phyloP scores from a whole-genome alignment of 2,113 vertebrate species.

The Chrysemys picta region DNA sequence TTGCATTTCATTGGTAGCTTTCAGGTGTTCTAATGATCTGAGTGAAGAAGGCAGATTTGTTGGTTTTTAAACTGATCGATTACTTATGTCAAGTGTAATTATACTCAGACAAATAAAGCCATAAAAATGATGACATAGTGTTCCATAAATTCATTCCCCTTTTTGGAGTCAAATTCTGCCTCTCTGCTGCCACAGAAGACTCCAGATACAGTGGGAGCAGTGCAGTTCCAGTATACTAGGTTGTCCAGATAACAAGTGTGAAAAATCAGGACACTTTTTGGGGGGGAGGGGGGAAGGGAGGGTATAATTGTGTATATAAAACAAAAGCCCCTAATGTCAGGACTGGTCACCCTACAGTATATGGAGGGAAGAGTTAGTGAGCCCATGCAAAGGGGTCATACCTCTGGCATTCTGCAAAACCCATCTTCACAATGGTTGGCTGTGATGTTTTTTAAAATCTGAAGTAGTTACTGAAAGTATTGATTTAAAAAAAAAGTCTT shows the following conservation, averaged over 20 bases:
- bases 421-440: background rate
- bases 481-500: background rate
- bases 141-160: background rate
- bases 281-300: no score
- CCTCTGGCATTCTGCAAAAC: background rate
- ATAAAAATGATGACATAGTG: background rate
- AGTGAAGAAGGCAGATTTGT: background rate
- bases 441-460: background rate
- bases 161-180: background rate
- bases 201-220: background rate
- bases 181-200: background rate
- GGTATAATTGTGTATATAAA: background rate
- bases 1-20: accelerated
- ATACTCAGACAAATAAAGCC: background rate
- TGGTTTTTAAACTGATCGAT: background rate
- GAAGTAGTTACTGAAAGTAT: background rate
- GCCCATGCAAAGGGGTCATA: background rate
- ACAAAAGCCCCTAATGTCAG: background rate
- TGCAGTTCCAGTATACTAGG: background rate
- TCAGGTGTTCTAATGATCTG: background rate
- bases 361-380: background rate
- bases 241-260: background rate
- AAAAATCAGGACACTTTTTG: background rate
- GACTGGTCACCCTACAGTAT: background rate
- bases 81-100: background rate